phyloP scores from a whole-genome alignment of 2,113 vertebrate genomes.

The Pelecanoides urinatrix region DNA sequence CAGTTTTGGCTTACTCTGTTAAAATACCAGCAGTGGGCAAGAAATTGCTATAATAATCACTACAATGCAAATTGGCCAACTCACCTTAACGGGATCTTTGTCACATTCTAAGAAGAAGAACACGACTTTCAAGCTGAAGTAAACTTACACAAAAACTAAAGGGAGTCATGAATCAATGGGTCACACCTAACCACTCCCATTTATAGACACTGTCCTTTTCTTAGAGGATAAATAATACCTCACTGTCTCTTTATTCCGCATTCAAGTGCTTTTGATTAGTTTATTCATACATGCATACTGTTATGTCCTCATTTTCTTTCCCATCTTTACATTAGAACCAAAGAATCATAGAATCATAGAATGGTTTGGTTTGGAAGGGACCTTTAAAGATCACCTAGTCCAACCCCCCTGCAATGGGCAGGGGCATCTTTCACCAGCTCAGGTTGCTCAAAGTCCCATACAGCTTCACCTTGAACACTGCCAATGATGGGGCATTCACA shows the following conservation, averaged over 20 bases:
- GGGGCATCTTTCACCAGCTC: too few species aligned
- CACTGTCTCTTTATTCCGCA: not conserved
- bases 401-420: too few species aligned
- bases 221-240: not conserved
- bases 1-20: not conserved
- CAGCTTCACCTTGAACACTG: too few species aligned
- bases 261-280: not conserved
- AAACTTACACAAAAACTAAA: not conserved
- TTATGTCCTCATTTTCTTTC: not conserved
- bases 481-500: too few species aligned
- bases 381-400: too few species aligned
- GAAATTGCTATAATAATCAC: not conserved
- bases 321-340: not conserved
- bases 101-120: not conserved
- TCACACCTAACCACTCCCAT: not conserved
- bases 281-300: not conserved
- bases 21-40: not conserved
- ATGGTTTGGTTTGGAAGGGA: too few species aligned
- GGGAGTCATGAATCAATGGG: not conserved
- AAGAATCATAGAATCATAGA: not conserved
- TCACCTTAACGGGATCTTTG: not conserved
- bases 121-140: not conserved
- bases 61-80: not conserved
- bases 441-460: too few species aligned
- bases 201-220: not conserved